Conservation (phyloP, 2,888 invertebrate species). For the Drosophila cognata region DNA sequence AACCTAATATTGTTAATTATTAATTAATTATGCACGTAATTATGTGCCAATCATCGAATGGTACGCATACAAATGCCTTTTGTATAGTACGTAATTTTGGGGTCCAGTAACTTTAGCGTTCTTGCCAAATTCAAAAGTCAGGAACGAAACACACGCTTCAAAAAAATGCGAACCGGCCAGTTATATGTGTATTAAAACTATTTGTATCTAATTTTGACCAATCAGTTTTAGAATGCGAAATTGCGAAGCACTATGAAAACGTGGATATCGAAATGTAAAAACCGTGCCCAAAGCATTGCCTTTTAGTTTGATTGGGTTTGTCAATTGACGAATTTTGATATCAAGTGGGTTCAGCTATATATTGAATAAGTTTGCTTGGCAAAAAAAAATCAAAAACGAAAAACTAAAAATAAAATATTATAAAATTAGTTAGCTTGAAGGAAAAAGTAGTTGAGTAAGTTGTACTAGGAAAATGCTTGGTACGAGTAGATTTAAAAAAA, state of each 20-base stretch:
- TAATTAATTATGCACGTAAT: constrained; percentile 6
- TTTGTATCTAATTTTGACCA: neutral
- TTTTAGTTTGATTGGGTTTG: constrained; percentile 29
- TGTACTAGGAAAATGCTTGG: constrained; percentile 62
- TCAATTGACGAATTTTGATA: constrained; percentile 44
- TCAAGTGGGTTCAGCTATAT: constrained; percentile 39
- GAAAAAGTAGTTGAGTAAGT: constrained; percentile 58
- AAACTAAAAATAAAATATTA: constrained; percentile 9
- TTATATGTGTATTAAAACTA: constrained; percentile 2
- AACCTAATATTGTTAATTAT: constrained; percentile 23
- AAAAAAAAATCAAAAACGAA: constrained; percentile 14
- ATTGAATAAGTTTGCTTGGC: constrained; percentile 21
- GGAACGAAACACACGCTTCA: constrained; percentile 28
- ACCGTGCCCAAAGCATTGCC: constrained; percentile 78
- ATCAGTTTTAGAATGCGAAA: constrained; percentile 27
- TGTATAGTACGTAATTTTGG: neutral
- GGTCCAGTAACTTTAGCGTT: neutral
- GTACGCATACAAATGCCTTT: neutral
- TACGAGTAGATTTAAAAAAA: constrained; percentile 45
- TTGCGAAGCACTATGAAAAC: constrained; percentile 56
- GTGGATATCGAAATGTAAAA: constrained; percentile 54
- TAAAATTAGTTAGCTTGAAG: constrained; percentile 45
- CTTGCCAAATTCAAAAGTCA: constrained; percentile 13
- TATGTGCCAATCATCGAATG: neutral
- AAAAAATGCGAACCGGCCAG: constrained; percentile 45